Evolutionary conservation across 92 coral and sea anemone genomes (phyloP), one percentile per base, ranked within the genome.

Genomic region (Scolanthus callimorphus): DNA sequence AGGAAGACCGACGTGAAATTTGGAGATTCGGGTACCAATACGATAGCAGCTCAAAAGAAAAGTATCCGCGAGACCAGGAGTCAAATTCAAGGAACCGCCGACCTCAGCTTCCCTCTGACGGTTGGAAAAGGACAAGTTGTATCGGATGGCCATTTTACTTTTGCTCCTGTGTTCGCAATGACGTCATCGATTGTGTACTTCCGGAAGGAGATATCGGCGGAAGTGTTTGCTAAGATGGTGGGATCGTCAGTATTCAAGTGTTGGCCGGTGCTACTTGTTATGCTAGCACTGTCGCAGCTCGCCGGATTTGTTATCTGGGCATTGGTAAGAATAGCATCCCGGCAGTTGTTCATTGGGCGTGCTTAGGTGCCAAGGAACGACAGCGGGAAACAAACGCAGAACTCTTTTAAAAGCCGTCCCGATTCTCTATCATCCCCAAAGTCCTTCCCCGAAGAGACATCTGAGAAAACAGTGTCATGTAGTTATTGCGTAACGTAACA

Each of bases 251-350:
- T 84, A 41, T 67, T 48, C 22, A 28, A 62, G 25, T 71, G 60
- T 27, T 78, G 82, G 82, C 77, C 85, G 4, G 31, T 78, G 29
- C 3, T 73, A 17, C 43, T 73, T 12, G 21, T 58, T 13, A 45
- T 65, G 17, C 11, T 63, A 3, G 28, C 37, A 11, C 21, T 68
- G 3, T 67, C 80, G 25, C n/a, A 65, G 24, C 29, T 68, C 39
- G 71, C 85, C 48, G 91, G 91, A 15, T 56, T 71, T 12, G 31
- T 73, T 15, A 37, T 84, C 23, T 72, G 85, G 74, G 19, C 73
- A 17, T 51, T 84, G 82, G 91, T 84, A 61, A 44, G 86, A n/a
- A n/a, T n/a, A n/a, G n/a, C n/a, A n/a, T n/a, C n/a, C n/a, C n/a
- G n/a, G n/a, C n/a, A n/a, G n/a, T n/a, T n/a, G n/a, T n/a, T n/a